Evolutionary conservation across 2,797 vertebrate genomes (phyloP).

Genomic region (Parauchenoglanis punctatus): DNA sequence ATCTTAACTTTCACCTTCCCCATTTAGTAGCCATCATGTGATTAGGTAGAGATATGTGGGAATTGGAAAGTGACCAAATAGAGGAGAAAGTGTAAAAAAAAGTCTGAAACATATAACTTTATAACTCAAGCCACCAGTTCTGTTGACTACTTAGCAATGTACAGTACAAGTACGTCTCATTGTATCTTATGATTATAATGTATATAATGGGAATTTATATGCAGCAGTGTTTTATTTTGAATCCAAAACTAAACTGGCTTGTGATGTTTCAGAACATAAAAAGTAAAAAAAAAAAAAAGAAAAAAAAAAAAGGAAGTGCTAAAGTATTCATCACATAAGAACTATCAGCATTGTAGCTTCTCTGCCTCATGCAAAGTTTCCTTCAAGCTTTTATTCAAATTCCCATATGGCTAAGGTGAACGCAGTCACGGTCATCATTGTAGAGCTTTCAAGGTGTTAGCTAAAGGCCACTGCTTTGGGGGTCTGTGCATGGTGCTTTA

Average conservation of each 20-base stretch:
- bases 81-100: not conserved
- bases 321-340: slow-evolving; percentile 25
- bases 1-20: too few species aligned
- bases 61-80: not conserved
- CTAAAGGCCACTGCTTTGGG: slow-evolving; percentile 45
- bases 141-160: not conserved
- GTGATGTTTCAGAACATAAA: not conserved
- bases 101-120: not conserved
- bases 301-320: not conserved
- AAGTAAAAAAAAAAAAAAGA: not conserved
- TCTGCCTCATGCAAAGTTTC: slow-evolving; percentile 25
- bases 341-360: slow-evolving; percentile 10
- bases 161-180: not conserved
- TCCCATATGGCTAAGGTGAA: slow-evolving; percentile 33
- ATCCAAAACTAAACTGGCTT: not conserved
- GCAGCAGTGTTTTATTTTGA: not conserved
- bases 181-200: not conserved
- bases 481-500: slow-evolving; percentile 37
- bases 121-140: not conserved
- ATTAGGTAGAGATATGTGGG: not conserved
- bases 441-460: slow-evolving; percentile 44
- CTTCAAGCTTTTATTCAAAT: slow-evolving; percentile 33
- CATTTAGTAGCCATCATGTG: not conserved
- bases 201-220: not conserved
- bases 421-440: slow-evolving; percentile 37